phyloP scores from a whole-genome alignment of 2,113 vertebrate species.

The Nipponia nippon region DNA sequence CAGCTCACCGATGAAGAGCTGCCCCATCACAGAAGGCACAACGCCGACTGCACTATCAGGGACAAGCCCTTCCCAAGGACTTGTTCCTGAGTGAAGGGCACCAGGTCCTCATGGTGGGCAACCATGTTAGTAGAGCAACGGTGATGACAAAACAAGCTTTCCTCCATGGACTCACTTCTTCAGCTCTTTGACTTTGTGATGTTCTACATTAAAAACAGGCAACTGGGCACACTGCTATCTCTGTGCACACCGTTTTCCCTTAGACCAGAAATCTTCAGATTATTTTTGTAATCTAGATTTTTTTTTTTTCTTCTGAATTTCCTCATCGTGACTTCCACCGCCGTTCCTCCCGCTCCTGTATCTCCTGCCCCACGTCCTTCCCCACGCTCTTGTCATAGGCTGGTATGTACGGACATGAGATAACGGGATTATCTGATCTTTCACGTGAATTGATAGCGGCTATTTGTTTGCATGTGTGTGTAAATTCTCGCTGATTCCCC shows the following conservation, averaged over 20 bases:
- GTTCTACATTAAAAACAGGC: background rate
- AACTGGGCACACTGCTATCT: background rate
- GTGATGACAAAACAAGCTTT: background rate
- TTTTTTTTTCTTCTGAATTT: background rate
- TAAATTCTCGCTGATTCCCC: background rate
- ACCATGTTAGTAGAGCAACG: background rate
- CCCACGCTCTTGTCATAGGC: background rate
- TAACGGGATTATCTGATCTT: slow-evolving; percentile 16
- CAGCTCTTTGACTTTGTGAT: background rate
- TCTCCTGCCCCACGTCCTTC: slow-evolving; percentile 6
- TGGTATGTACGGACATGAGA: background rate
- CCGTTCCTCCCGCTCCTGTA: background rate
- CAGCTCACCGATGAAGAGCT: background rate
- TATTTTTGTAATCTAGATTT: background rate
- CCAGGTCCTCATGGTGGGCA: rapidly evolving
- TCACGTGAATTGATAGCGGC: background rate
- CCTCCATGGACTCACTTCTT: background rate
- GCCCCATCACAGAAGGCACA: background rate
- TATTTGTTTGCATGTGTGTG: background rate
- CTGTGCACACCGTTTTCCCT: background rate
- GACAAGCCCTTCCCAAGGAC: background rate
- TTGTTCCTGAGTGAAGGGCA: background rate
- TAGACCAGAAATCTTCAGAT: background rate
- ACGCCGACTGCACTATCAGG: background rate
- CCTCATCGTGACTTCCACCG: background rate